Base-by-base conservation (phyloP, 2,888 invertebrate genomes). In the Mythimna impura region DNA sequence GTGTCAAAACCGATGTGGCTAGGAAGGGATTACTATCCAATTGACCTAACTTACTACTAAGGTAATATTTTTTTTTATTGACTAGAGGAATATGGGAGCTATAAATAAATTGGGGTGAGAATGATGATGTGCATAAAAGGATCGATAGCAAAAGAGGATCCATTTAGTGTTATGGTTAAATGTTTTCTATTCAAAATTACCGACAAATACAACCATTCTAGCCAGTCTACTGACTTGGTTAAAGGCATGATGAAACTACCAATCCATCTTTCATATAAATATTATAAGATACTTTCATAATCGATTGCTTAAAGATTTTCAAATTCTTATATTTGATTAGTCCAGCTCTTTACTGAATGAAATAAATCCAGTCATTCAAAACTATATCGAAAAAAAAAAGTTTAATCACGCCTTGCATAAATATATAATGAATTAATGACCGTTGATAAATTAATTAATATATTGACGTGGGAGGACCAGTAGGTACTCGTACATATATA, bases 241-340 rank as follows among this genome's bases (percentile, higher is more conserved):
- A 60, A 66, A 34, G 52, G 12, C 10, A 47, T 74, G 36, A 67
- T 67, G 68, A 36, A 61, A 69, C 20, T 10, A 62, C 14, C 47
- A 40, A 34, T 30, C 8, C 2, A 6, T 61, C 5, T 58, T 52
- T 66, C 30, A 65, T 50, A 36, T 50, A 5, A 22, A 43, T 14
- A n/a, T 14, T 43, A 22, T 2, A 64, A 73, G 36, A n/a, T 73
- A 50, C 8, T 47, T 67, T 36, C 10, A 47, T 25, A 6, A 43
- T 43, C 30, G 30, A 30, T 30, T 30, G 30, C 30, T 30, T 30
- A 30, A 25, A 10, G 40, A 40, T 47, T 75, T 30, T 7, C 25
- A 22, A 6, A 14, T 30, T 30, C 25, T 1, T 12, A 55, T 25
- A 47, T 55, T 63, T 8, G 34, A 20, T 2, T 8, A 47, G 12